Conservation (phyloP, 2,888 invertebrate species). For the Xestia c-nigrum region DNA sequence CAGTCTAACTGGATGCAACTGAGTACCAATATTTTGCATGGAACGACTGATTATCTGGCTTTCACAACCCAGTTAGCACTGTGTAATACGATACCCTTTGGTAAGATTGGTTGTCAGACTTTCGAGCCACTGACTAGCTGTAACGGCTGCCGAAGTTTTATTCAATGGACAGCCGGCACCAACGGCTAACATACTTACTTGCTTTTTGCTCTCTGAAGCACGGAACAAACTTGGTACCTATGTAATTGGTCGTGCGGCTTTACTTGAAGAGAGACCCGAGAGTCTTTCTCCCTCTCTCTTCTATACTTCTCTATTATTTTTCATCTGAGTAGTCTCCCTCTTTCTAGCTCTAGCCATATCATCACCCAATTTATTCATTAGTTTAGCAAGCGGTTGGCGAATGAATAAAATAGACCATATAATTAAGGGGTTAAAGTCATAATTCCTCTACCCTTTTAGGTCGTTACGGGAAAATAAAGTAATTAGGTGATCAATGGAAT, state of each 20-base stretch:
- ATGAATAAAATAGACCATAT: slow-evolving; percentile 30
- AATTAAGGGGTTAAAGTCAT: slow-evolving; percentile 17
- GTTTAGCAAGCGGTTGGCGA: slow-evolving; percentile 4
- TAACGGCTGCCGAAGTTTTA: not conserved
- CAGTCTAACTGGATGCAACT: not conserved
- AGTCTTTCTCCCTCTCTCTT: not conserved
- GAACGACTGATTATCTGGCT: not conserved
- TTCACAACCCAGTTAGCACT: not conserved
- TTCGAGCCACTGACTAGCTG: not conserved
- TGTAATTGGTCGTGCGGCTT: not conserved
- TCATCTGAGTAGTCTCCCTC: not conserved
- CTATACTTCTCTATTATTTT: not conserved
- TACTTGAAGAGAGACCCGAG: not conserved
- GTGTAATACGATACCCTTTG: not conserved
- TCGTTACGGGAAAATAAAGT: slow-evolving; percentile 14
- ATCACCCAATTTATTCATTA: not conserved
- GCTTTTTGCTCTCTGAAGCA: too few relatives aligned
- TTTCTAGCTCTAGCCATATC: not conserved
- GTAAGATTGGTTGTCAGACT: not conserved
- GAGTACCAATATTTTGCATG: not conserved
- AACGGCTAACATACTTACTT: not conserved
- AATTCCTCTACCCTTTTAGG: slow-evolving; percentile 22
- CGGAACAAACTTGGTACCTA: not conserved
- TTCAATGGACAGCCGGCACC: not conserved
- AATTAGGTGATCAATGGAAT: slow-evolving; percentile 30